Percentiles rank a stretch among this genome's conserved stretches.
phyloP scores from a whole-genome alignment of 2,888 invertebrate species.

The Uropetala carovei region DNA sequence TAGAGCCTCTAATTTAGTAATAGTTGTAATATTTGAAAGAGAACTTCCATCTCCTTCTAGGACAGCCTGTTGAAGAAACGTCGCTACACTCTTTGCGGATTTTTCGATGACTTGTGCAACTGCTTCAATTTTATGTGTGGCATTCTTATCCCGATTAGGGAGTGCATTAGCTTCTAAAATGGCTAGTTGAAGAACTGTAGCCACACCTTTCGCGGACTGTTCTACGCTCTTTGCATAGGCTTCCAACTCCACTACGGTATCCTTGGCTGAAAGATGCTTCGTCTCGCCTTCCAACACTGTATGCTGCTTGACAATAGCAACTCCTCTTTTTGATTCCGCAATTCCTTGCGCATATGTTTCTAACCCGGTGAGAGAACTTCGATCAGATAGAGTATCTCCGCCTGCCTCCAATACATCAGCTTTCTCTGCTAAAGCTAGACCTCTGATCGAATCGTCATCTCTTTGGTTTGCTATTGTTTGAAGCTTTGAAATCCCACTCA shows the following conservation, averaged over 20 bases:
- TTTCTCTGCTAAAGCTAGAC: constrained; percentile 46
- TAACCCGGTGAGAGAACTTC: constrained; percentile 68
- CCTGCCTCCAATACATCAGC: constrained; percentile 17
- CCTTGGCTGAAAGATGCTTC: constrained; percentile 45
- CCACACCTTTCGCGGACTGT: background rate
- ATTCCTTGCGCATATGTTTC: constrained; percentile 72
- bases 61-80: constrained; percentile 62
- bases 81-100: background rate
- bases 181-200: background rate
- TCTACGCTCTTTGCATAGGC: background rate
- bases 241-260: constrained; percentile 1
- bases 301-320: constrained; percentile 66
- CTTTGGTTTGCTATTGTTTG: constrained; percentile 69
- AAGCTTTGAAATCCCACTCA: constrained; percentile 35
- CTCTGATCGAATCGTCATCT: constrained; percentile 71
- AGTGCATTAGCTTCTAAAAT: constrained; percentile 38
- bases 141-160: background rate
- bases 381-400: constrained; percentile 52
- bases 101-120: background rate
- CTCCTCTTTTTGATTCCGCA: constrained; percentile 71
- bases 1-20: background rate
- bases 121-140: constrained; percentile 23
- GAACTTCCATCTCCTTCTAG: constrained; percentile 46
- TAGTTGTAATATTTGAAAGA: background rate
- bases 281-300: background rate